Percentiles rank a stretch among this genome's conserved stretches.
Evolutionary conservation across 2,797 vertebrate species (phyloP).

Genomic region (Furcifer pardalis): DNA sequence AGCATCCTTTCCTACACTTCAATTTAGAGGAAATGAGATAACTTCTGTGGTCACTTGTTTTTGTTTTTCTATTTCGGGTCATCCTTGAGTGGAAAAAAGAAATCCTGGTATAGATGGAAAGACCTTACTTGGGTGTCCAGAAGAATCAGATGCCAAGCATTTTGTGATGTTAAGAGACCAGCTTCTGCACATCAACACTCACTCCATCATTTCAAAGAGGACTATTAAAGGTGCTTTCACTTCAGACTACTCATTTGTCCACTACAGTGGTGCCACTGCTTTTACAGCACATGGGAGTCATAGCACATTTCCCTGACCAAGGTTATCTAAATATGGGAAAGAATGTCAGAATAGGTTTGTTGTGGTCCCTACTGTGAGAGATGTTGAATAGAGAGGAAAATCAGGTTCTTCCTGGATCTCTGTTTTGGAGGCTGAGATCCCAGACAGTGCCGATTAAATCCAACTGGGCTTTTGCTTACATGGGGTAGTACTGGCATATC

Average conservation of each 20-base stretch:
- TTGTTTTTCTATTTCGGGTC: not conserved
- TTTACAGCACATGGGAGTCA: not conserved
- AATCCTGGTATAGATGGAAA: slow-evolving; percentile 12
- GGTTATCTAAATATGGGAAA: not conserved
- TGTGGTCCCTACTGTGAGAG: not conserved
- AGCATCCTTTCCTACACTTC: not conserved
- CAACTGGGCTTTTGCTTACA: no score
- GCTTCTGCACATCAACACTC: not conserved
- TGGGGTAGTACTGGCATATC: no score
- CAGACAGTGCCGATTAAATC: no score
- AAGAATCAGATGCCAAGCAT: not conserved
- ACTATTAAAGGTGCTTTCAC: not conserved
- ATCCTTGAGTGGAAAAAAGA: not conserved
- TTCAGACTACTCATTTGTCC: not conserved
- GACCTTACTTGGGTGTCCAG: not conserved
- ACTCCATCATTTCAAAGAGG: not conserved
- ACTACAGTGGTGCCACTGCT: accelerated
- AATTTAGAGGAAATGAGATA: slow-evolving; percentile 10
- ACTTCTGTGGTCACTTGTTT: not conserved
- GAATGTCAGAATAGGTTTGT: slow-evolving; percentile 18
- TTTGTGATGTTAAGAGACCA: not conserved
- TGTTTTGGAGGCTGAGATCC: no score
- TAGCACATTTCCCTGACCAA: not conserved
- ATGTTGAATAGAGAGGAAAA: not conserved
- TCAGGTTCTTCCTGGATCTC: no score